Percentiles rank a stretch among this genome's conserved stretches.
Conservation (phyloP, 2,888 invertebrate genomes). For the Antitype chi region DNA sequence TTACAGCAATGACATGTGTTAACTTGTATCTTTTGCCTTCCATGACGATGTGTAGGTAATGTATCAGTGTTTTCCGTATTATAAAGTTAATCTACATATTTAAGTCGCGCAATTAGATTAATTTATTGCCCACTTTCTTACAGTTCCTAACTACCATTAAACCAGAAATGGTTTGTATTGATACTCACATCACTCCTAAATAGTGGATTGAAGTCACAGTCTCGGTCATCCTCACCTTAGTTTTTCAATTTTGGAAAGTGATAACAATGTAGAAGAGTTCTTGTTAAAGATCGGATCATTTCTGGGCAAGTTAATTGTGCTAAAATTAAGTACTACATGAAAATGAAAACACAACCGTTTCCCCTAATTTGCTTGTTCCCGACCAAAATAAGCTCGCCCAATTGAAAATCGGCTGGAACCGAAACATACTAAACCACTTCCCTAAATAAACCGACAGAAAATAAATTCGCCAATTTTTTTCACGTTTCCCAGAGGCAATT, state of each 20-base stretch:
- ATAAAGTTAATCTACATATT: too few species aligned
- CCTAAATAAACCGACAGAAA: conserved; percentile 26
- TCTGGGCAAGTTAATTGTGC: neutral
- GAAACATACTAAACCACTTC: conserved; percentile 16
- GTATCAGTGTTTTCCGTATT: too few species aligned
- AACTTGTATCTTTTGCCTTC: too few species aligned
- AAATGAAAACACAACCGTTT: neutral
- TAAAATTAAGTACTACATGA: too few species aligned
- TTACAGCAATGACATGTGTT: too few species aligned
- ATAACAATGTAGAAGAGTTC: neutral
- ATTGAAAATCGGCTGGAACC: conserved; percentile 7
- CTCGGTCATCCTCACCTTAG: neutral
- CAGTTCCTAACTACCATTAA: neutral
- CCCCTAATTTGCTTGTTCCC: neutral
- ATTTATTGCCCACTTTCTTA: too few species aligned
- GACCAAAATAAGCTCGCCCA: neutral
- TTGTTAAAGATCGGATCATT: neutral
- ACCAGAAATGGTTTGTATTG: neutral
- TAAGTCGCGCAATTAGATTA: too few species aligned
- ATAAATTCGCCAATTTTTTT: conserved; percentile 32
- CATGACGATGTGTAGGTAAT: too few species aligned
- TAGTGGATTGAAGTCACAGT: neutral
- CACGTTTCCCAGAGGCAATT: conserved; percentile 59
- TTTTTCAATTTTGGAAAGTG: neutral
- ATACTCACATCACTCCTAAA: neutral